Evolutionary conservation across 1,140 invertebrate genomes (phyloP), one percentile per base, ranked within the genome.

Genomic region (Halyomorpha halys): DNA sequence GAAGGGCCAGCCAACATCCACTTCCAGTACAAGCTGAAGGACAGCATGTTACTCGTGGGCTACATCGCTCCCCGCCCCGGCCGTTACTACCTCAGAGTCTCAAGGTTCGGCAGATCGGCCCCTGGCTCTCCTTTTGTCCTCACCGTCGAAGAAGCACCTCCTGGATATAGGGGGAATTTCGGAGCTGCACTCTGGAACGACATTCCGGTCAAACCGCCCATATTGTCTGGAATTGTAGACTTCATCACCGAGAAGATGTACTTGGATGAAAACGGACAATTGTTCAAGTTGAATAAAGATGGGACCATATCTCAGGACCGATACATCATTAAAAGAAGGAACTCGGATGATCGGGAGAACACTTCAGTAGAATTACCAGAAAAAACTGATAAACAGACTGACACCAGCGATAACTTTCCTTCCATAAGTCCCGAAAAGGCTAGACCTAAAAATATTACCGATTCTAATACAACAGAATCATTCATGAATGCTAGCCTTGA

Each of bases 241-340:
- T 60, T 60, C 30, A 30, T 60, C 6, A 60, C 59, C 3, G 59
- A 60, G 15, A 60, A 60, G n/a, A 60, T 60, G 59, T 60, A 21
- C 34, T 5, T 60, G 16, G 25, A 16, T 14, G 30, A 44, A 34
- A 30, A 60, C 34, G 59, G 59, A 4, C 27, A 18, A 25, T 23
- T 60, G 14, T 23, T 56, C 4, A 56, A 27, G 23, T 23, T 56
- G 18, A 56, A 23, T 16, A 49, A 49, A 21, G 21, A 49, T 11
- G 53, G 23, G 2, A 25, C 19, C 4, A 15, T 39, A 39, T 39
- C 34, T 39, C 4, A 9, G 1, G 34, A 39, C 5, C 4, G 34
- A 13, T 39, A 39, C 13, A 13, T 39, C 5, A 39, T 39, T 6
- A 39, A 8, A 8, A 39, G 13, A 9, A 39, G 34, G 34, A 39